Evolutionary conservation across 2,113 vertebrate species (phyloP), one percentile per base, ranked within the genome.

Genomic region (Tachycineta bicolor): DNA sequence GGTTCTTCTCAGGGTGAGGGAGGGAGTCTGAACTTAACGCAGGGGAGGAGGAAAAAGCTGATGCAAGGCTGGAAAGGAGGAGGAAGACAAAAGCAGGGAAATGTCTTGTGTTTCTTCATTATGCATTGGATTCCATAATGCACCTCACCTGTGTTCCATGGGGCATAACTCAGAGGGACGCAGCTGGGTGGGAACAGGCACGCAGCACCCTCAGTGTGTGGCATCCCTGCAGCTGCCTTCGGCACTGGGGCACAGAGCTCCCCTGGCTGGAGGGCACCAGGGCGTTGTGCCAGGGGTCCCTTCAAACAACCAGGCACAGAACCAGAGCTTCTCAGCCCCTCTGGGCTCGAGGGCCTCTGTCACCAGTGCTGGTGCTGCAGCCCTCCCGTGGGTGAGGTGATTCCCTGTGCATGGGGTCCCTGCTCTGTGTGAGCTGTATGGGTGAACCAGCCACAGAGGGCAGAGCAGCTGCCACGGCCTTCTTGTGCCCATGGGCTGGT

Each of bases 121-220:
- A 17, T 37, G 14, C 14, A 21, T 46, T 70, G 71, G 39, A 23
- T 11, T 74, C 68, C 3, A 2, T 70, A 60, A 22, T 31, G 34
- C 37, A 44, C 12, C 39, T 86, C 47, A 52, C 11, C 19, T 31
- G 25, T 9, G 10, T 71, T 37, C 49, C 26, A 3, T 0, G 11
- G 23, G 62, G 15, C 1, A 4, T 12, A 19, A 31, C 39, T 60
- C 53, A 37, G 22, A 28, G 82, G 82, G 82, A 13, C 0, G 0
- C 5, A 26, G 62, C 0, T 46, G 22, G 76, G 43, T 59, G 65
- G 47, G 74, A 53, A 5, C 0, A 0, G 15, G 43, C 41, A 21
- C 0, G 0, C 14, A 73, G 46, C 56, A 44, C 37, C 56, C 22
- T 81, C 33, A 6, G 56, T 0, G 2, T 34, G 28, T 62, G 79